phyloP scores from a whole-genome alignment of 2,888 invertebrate genomes.

The Dasysyrphus tricinctus region DNA sequence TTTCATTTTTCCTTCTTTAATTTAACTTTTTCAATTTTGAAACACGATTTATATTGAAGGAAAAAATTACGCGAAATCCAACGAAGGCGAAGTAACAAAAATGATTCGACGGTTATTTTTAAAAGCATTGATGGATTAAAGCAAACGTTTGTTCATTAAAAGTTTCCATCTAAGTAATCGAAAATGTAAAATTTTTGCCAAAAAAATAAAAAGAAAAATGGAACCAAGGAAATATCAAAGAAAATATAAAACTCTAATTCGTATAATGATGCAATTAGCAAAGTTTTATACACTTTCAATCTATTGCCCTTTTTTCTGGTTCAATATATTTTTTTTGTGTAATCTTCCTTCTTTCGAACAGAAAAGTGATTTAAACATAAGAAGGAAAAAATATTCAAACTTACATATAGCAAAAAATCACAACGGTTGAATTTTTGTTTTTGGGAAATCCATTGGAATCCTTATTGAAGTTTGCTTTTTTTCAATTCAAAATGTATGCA shows the following conservation, averaged over 20 bases:
- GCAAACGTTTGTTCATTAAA: slow-evolving; percentile 57
- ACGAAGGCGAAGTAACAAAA: background rate
- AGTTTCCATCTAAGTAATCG: slow-evolving; percentile 52
- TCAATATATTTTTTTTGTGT: slow-evolving; percentile 3
- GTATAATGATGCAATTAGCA: slow-evolving; percentile 52
- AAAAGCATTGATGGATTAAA: slow-evolving; percentile 46
- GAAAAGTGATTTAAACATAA: background rate
- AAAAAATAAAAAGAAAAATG: background rate
- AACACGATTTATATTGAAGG: too few species aligned
- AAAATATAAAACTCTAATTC: slow-evolving; percentile 32
- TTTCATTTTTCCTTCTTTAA: slow-evolving; percentile 4
- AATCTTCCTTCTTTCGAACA: background rate
- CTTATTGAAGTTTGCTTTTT: background rate
- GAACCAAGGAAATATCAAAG: background rate
- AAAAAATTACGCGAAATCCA: background rate
- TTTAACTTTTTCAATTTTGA: slow-evolving; percentile 28
- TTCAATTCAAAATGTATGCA: slow-evolving; percentile 2
- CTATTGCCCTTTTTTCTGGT: slow-evolving; percentile 13
- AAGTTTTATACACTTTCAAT: slow-evolving; percentile 34
- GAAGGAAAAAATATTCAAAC: background rate
- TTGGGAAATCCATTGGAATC: background rate
- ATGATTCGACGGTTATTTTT: background rate
- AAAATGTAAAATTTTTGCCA: slow-evolving; percentile 3
- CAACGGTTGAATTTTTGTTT: background rate
- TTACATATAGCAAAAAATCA: background rate